Conservation (phyloP, 2,888 invertebrate genomes). For the Plebejus argus region DNA sequence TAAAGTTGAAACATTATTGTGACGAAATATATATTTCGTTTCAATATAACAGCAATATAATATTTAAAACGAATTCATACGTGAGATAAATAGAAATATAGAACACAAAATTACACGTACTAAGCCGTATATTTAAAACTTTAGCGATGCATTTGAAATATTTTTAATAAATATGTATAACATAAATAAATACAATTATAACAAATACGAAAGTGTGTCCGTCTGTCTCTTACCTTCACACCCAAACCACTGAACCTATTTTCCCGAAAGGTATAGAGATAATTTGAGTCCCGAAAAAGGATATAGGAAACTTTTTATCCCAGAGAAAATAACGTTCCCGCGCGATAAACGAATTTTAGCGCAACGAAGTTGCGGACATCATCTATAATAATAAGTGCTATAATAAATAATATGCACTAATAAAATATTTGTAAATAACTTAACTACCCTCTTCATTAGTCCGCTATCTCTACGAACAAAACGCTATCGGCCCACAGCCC, state of each 20-base stretch:
- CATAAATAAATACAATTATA: too few relatives aligned
- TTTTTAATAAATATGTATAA: too few relatives aligned
- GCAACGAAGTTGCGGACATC: background rate
- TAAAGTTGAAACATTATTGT: background rate
- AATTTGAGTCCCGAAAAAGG: too few relatives aligned
- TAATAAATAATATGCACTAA: too few relatives aligned
- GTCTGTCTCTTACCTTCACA: too few relatives aligned
- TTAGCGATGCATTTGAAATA: background rate
- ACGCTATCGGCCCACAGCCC: background rate
- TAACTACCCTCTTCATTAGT: background rate
- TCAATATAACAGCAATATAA: background rate
- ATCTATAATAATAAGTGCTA: background rate
- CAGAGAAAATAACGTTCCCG: background rate
- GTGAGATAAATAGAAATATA: background rate
- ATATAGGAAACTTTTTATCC: background rate
- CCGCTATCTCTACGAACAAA: constrained; percentile 16
- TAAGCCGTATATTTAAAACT: too few relatives aligned
- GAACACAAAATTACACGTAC: background rate
- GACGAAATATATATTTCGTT: background rate
- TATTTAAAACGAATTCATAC: constrained; percentile 1
- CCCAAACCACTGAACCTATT: background rate
- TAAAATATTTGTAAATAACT: background rate
- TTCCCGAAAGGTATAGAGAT: background rate
- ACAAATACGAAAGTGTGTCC: too few relatives aligned
- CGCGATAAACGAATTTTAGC: too few relatives aligned